phyloP scores from a whole-genome alignment of 1,140 invertebrate species.

The Heliothis virescens region DNA sequence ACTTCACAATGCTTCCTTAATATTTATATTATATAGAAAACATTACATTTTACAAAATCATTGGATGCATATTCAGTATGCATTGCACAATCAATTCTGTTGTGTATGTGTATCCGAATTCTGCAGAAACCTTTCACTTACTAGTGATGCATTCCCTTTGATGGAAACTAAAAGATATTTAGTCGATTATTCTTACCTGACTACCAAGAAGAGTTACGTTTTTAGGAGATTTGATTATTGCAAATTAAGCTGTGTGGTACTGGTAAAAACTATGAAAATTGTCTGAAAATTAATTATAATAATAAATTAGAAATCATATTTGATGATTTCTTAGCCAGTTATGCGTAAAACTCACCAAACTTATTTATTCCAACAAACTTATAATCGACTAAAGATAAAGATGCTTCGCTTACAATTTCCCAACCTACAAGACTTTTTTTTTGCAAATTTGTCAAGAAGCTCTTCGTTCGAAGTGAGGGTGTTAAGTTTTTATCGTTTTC shows the following conservation, averaged over 20 bases:
- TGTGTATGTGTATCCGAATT: constrained; percentile 9
- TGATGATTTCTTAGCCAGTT: too few species aligned
- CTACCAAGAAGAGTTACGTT: background rate
- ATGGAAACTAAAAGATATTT: background rate
- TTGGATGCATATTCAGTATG: too few species aligned
- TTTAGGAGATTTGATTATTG: too few species aligned
- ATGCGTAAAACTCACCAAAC: background rate
- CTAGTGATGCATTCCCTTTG: background rate
- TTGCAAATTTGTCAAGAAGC: constrained; percentile 61
- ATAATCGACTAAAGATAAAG: constrained; percentile 17
- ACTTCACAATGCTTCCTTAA: background rate
- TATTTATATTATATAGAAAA: too few species aligned
- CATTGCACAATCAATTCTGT: background rate
- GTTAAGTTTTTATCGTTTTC: constrained; percentile 74
- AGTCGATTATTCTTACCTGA: background rate
- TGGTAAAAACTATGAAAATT: too few species aligned
- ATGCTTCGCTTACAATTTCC: background rate
- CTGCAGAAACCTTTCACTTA: constrained; percentile 18
- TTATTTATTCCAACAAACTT: background rate
- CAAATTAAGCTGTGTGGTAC: too few species aligned
- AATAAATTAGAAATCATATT: too few species aligned
- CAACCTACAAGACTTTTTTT: constrained; percentile 38
- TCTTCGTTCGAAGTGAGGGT: constrained; percentile 39
- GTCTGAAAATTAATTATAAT: too few species aligned
- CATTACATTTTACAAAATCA: too few species aligned